Evolutionary conservation across 2,113 vertebrate species (phyloP).

Genomic region (Rattus norvegicus): DNA sequence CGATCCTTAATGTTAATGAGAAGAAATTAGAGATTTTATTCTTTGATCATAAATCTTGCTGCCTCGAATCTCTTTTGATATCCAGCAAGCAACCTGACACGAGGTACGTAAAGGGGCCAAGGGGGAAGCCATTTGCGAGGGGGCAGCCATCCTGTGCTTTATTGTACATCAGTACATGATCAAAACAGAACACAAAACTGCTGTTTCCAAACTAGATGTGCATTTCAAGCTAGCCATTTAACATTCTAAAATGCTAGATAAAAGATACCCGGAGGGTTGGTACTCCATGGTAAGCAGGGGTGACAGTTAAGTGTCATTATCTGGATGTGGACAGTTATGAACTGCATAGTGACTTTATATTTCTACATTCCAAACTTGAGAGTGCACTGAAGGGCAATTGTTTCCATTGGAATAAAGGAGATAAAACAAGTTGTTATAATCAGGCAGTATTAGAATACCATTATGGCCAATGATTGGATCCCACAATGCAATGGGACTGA

Average conservation of each 20-base stretch:
- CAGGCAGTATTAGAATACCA: neutral
- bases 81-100: neutral
- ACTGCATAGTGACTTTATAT: neutral
- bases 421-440: neutral
- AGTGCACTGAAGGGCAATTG: neutral
- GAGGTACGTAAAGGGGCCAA: neutral
- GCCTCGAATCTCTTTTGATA: conserved; percentile 65
- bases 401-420: neutral
- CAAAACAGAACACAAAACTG: conserved; percentile 59
- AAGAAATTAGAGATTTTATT: conserved; percentile 58
- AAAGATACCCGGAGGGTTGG: conserved; percentile 37
- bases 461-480: neutral
- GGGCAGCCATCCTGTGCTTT: neutral
- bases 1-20: conserved; percentile 68
- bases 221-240: conserved; percentile 61
- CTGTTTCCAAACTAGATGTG: conserved; percentile 3
- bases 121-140: conserved; percentile 6
- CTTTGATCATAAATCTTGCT: conserved; percentile 64
- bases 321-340: conserved; percentile 36
- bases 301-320: conserved; percentile 11
- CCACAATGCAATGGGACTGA: neutral
- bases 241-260: conserved; percentile 37
- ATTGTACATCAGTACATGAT: conserved; percentile 31
- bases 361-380: neutral
- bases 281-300: conserved; percentile 33